Evolutionary conservation across 64 coral and sea anemone species (phyloP), one percentile per base, ranked within the genome.

Genomic region (Dendrophyllia cribrosa): DNA sequence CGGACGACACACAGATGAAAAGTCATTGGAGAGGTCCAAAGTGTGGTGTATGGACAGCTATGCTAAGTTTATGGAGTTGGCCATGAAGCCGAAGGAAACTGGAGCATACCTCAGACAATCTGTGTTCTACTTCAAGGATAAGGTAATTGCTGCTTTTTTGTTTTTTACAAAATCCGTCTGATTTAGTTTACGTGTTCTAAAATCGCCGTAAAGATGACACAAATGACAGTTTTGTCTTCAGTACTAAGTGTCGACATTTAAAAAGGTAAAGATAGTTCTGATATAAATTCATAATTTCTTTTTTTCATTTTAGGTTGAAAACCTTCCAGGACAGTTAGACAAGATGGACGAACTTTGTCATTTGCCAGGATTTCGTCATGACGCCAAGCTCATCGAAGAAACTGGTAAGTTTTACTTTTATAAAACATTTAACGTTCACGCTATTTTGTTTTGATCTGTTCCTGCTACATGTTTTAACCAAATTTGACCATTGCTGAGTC

Each of bases 51-150:
- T 75, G 72, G 72, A 75, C 46, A 50, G 72, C 46, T 75, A 75
- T 75, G 72, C 13, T 17, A 75, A 75, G 72, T 75, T 75, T 43
- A 75, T 75, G 72, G 72, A 75, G 46, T n/a, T 75, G 72, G 72
- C 72, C 16, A 75, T 75, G 72, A 75, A 75, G 7, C 46, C 72
- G 16, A 75, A 75, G 46, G 72, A 75, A 51, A 75, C 72, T 75
- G 72, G 72, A 75, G 72, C 72, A 2, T 75, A 49, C 72, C 72
- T 75, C 25, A 75, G 72, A 50, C 72, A 50, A 75, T 75, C 75
- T 11, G 19, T 84, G 7, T 84, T 84, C 44, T 84, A 84, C 80
- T 84, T 84, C 47, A 84, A 84, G 46, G 62, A 84, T 0, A 84
- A 67, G 80, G 75, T 77, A 34, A 34, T 34, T 34, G 34, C 34